A percentile compares a stretch with the other conserved stretches of the same genome.
Evolutionary conservation across 2,888 invertebrate genomes (phyloP).

Genomic region (Zygothrica quintamaculata): DNA sequence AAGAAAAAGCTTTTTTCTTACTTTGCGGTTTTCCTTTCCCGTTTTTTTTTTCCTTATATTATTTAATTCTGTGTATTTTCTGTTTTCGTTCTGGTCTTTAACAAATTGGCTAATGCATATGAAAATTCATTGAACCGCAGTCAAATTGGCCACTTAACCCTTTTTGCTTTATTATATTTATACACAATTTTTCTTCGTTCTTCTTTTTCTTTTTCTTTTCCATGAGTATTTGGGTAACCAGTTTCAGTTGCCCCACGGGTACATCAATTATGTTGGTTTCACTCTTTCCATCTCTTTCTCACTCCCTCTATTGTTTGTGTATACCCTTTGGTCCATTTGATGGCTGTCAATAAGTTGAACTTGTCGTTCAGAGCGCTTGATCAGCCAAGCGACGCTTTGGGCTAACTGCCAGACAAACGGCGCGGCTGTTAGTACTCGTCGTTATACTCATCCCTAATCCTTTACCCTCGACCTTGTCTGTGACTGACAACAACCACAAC

Average conservation of each 20-base stretch:
- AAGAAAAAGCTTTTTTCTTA: neutral
- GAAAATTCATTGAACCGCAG: slow-evolving; percentile 63
- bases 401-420: slow-evolving; percentile 28
- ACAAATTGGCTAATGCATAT: slow-evolving; percentile 54
- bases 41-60: neutral
- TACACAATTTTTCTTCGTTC: neutral
- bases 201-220: too few relatives aligned
- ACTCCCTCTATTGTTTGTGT: too few relatives aligned
- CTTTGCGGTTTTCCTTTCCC: slow-evolving; percentile 9
- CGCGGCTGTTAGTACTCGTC: slow-evolving; percentile 5
- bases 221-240: too few relatives aligned
- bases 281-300: too few relatives aligned
- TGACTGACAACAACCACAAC: slow-evolving; percentile 25
- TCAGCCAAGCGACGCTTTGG: slow-evolving; percentile 53
- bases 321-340: neutral
- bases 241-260: slow-evolving; percentile 10
- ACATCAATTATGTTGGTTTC: slow-evolving; percentile 64
- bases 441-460: slow-evolving; percentile 12
- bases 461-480: slow-evolving; percentile 36
- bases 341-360: slow-evolving; percentile 67
- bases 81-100: slow-evolving; percentile 36
- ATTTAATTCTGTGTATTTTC: too few relatives aligned
- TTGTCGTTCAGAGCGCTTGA: slow-evolving; percentile 58
- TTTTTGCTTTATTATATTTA: slow-evolving; percentile 27
- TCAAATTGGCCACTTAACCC: slow-evolving; percentile 70